Evolutionary conservation across 1,140 invertebrate genomes (phyloP), one percentile per base, ranked within the genome.

Genomic region (Drosophila pseudoananassae): DNA sequence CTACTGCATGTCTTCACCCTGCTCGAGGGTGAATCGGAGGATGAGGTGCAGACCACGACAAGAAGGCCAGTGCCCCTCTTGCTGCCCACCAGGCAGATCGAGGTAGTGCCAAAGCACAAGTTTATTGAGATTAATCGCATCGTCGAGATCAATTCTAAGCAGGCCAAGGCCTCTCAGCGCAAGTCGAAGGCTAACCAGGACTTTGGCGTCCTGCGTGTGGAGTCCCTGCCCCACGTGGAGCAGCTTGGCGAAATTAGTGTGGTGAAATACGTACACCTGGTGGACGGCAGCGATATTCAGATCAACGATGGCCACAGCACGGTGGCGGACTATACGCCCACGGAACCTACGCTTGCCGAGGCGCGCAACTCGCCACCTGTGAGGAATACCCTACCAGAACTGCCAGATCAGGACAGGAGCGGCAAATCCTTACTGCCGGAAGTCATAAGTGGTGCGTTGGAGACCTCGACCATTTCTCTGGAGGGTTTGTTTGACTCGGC

Each of bases 191-290:
- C 93, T 71, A 93, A 94, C 78, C 92, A 93, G 31, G 92, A 92
- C 29, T 88, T 93, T 17, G 64, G 72, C 15, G 50, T 40, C 0
- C 10, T 94, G 31, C 92, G 92, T 50, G 90, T 94, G 45, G 93
- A 94, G 77, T 93, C 93, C 52, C 92, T 93, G 79, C 94, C 94
- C 4, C 93, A 92, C 8, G 79, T 94, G 2, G 93, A 95, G 79
- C 94, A 94, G 92, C 93, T 95, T 59, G 94, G 94, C 55, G 94
- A 94, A 91, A 94, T 95, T 0, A 95, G 93, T 87, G 92, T 94
- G 74, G 93, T 94, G 52, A 95, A 94, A 60, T 92, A 94, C 33
- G 94, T 95, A 17, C 94, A 95, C 87, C 92, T 95, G 51, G 93
- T 95, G 12, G 81, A 91, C 31, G 84, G 88, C 45, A 82, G 89